These are phyloP conservation scores for Eidolon helvum DNA, from an alignment of 2,113 vertebrate species.

Conservation along the genomic window DNA sequence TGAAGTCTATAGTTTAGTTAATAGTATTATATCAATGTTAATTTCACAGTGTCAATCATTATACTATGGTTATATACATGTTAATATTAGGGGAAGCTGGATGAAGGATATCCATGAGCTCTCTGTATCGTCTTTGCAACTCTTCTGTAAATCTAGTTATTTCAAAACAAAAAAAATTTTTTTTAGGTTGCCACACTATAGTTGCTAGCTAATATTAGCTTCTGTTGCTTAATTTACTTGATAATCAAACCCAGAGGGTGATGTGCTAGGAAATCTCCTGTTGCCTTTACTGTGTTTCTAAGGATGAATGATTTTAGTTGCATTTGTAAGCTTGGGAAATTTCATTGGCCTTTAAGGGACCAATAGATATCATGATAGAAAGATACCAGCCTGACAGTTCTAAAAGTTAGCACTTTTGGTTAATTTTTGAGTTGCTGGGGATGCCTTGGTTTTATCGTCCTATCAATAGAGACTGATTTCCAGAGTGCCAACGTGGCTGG, in stretches of 20 bases:
- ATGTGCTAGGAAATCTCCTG: background rate
- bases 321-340: background rate
- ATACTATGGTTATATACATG: background rate
- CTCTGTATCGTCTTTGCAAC: background rate
- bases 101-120: background rate
- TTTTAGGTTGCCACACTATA: background rate
- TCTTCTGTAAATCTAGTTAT: background rate
- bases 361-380: background rate
- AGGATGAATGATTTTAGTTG: conserved; percentile 12
- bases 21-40: background rate
- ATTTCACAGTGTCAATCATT: background rate
- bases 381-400: background rate
- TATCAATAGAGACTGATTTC: background rate
- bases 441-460: background rate
- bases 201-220: background rate
- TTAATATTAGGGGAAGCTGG: background rate
- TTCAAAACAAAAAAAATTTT: background rate
- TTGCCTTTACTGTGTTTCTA: background rate
- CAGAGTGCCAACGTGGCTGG: background rate
- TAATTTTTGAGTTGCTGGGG: background rate
- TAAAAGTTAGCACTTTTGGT: background rate
- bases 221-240: background rate
- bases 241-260: background rate
- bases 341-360: background rate
- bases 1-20: background rate